Evolutionary conservation across 2,797 vertebrate species (phyloP).

Genomic region (Zalophus californianus): DNA sequence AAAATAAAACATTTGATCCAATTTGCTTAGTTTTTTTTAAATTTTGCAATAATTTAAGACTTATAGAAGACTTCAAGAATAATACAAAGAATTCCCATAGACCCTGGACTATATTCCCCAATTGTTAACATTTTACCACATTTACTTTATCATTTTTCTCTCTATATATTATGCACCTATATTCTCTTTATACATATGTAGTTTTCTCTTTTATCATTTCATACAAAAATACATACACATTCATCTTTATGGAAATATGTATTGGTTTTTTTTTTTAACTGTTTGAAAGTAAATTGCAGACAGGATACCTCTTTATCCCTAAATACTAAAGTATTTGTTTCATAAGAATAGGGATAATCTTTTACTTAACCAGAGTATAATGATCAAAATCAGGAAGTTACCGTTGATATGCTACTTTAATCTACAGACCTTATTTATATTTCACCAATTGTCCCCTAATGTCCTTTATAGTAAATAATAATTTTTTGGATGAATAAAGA

Average conservation of each 20-base stretch:
- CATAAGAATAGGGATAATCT: constrained; percentile 4
- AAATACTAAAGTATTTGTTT: not conserved
- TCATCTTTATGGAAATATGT: not conserved
- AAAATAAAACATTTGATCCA: not conserved
- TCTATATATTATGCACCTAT: not conserved
- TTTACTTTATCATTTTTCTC: not conserved
- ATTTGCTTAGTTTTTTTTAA: not conserved
- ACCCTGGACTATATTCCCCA: not conserved
- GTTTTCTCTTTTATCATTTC: not conserved
- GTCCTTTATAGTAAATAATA: not conserved
- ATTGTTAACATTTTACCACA: not conserved
- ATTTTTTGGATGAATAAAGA: not conserved
- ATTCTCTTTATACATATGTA: not conserved
- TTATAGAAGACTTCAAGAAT: not conserved
- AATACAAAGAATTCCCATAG: not conserved
- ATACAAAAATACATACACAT: not conserved
- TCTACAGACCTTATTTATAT: not conserved
- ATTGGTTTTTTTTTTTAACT: not conserved
- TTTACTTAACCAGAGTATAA: not conserved
- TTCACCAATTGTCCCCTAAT: not conserved
- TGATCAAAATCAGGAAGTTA: constrained; percentile 25
- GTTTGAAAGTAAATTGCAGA: not conserved
- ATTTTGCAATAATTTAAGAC: constrained; percentile 25
- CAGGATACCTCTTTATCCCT: not conserved
- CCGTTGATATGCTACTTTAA: not conserved